phyloP scores from a whole-genome alignment of 2,113 vertebrate genomes.

The Tachysurus fulvidraco region DNA sequence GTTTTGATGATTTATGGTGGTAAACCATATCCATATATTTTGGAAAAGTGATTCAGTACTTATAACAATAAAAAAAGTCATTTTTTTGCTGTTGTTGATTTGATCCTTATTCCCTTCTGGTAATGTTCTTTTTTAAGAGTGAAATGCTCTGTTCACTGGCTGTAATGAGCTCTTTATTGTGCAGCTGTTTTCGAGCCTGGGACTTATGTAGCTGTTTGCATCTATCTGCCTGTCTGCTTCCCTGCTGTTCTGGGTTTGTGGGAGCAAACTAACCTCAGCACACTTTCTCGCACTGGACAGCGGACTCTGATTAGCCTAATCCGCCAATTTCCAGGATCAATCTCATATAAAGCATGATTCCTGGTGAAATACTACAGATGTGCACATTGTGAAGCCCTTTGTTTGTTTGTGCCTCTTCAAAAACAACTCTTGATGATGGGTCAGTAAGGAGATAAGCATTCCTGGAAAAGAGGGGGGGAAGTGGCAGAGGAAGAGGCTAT shows the following conservation, averaged over 20 bases:
- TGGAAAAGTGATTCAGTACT: neutral
- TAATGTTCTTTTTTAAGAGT: slow-evolving; percentile 35
- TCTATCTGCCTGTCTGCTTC: slow-evolving; percentile 35
- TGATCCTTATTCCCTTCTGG: neutral
- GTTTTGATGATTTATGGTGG: slow-evolving; percentile 24
- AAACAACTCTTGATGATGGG: slow-evolving; percentile 28
- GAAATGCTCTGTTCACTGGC: slow-evolving; percentile 25
- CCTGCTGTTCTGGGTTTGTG: slow-evolving; percentile 47
- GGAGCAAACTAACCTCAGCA: slow-evolving; percentile 42
- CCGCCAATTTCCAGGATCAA: slow-evolving; percentile 30
- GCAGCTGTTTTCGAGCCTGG: slow-evolving; percentile 42
- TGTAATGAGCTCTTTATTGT: slow-evolving; percentile 48
- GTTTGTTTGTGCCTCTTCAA: slow-evolving; percentile 23
- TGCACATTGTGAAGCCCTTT: slow-evolving; percentile 21
- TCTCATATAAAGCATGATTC: slow-evolving; percentile 34
- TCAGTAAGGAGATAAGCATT: slow-evolving; percentile 33
- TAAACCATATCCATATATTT: slow-evolving; percentile 14
- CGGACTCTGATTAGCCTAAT: slow-evolving; percentile 29
- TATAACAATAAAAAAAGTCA: neutral
- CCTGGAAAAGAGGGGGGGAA: slow-evolving; percentile 26
- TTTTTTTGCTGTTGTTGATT: slow-evolving; percentile 1
- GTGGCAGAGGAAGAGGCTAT: slow-evolving; percentile 31
- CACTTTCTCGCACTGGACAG: slow-evolving; percentile 31
- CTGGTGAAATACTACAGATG: slow-evolving; percentile 41
- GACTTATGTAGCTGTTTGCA: slow-evolving; percentile 7